Evolutionary conservation across 2,888 invertebrate species (phyloP).

Genomic region (Drosophila yooni): DNA sequence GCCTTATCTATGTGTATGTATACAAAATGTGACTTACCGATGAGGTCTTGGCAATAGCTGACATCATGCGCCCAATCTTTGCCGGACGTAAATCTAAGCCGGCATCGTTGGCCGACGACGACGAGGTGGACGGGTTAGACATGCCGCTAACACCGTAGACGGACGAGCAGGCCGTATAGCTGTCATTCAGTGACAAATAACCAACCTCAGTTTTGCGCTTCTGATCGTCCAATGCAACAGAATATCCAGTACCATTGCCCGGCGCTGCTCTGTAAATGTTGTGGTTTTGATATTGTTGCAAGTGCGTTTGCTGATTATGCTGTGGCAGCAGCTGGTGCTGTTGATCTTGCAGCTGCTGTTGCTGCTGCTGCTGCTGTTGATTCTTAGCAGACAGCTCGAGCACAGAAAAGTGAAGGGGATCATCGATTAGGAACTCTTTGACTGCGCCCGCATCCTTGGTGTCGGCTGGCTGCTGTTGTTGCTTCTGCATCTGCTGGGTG

Average conservation of each 20-base stretch:
- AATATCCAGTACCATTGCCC: slow-evolving; percentile 37
- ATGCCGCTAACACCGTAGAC: slow-evolving; percentile 57
- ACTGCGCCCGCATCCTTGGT: slow-evolving; percentile 19
- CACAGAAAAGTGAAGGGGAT: slow-evolving; percentile 63
- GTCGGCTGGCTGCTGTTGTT: slow-evolving; percentile 31
- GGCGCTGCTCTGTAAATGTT: slow-evolving; percentile 9
- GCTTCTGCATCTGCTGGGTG: slow-evolving; percentile 57
- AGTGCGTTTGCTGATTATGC: slow-evolving; percentile 10
- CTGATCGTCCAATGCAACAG: slow-evolving; percentile 42
- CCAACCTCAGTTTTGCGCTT: slow-evolving; percentile 80
- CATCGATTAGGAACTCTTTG: slow-evolving; percentile 75
- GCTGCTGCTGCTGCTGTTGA: slow-evolving; percentile 42
- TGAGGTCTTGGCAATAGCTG: slow-evolving; percentile 47
- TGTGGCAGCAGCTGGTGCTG: slow-evolving; percentile 1
- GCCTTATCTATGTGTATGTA: too few species aligned
- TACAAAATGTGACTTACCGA: slow-evolving; percentile 54
- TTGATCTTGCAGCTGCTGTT: slow-evolving; percentile 25
- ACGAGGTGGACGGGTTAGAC: slow-evolving; percentile 27
- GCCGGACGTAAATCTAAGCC: slow-evolving; percentile 50
- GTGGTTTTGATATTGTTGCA: slow-evolving; percentile 17
- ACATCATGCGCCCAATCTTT: slow-evolving; percentile 63
- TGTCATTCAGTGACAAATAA: slow-evolving; percentile 75
- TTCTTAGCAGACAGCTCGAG: slow-evolving; percentile 54
- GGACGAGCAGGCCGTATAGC: slow-evolving; percentile 65
- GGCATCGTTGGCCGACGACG: background rate